A percentile compares a stretch with the other conserved stretches of the same genome.
phyloP scores from a whole-genome alignment of 23 tunicate species.

The Phallusia fumigata region DNA sequence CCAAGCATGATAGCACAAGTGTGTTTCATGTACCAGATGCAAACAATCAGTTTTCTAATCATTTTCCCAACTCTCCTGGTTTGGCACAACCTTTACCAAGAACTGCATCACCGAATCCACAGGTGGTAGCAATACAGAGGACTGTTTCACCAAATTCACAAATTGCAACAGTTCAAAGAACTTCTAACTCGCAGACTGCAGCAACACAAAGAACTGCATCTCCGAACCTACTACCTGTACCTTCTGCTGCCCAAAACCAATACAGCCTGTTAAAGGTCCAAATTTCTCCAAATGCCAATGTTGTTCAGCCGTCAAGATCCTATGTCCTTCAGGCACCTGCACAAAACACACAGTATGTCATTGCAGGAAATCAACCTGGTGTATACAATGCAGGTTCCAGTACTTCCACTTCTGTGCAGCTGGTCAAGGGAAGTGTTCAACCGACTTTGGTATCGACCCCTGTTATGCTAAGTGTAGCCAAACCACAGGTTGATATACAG shows the following conservation, averaged over 20 bases:
- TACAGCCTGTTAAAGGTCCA: slow-evolving; percentile 11
- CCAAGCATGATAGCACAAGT: neutral
- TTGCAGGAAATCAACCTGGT: slow-evolving; percentile 14
- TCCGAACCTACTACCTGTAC: neutral
- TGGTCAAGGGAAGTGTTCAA: neutral
- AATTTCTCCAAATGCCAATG: neutral
- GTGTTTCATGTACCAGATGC: neutral
- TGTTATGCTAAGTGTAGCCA: slow-evolving; percentile 2
- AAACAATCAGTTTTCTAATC: neutral
- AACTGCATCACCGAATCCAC: neutral
- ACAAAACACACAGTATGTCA: slow-evolving; percentile 20
- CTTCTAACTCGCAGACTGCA: neutral
- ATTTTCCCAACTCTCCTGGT: neutral
- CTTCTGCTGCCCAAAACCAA: neutral
- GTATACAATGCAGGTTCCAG: neutral
- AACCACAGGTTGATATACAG: neutral
- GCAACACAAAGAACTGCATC: neutral
- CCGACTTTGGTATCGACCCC: neutral
- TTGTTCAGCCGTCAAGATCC: neutral
- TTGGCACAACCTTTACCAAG: neutral
- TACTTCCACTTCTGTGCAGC: neutral
- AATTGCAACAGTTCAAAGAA: neutral
- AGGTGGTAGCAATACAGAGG: neutral
- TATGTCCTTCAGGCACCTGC: neutral
- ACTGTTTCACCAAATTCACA: slow-evolving; percentile 13